Percentiles rank a stretch among this genome's conserved stretches.
Evolutionary conservation across 2,888 invertebrate species (phyloP).

Genomic region (Ornithoptera alexandrae): DNA sequence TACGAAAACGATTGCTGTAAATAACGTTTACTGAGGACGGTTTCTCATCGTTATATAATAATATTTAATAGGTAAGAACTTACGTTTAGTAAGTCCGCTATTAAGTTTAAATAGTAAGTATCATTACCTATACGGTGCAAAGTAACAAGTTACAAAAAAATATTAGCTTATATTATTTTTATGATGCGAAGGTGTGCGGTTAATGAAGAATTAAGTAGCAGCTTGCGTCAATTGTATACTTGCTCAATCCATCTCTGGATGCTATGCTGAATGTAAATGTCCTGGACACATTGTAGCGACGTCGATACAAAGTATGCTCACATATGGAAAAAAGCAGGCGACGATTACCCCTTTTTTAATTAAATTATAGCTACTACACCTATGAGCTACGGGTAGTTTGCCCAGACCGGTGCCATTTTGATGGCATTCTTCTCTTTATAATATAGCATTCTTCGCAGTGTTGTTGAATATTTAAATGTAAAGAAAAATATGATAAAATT

Average conservation of each 20-base stretch:
- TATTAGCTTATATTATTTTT: slow-evolving; percentile 19
- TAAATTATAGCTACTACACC: slow-evolving; percentile 34
- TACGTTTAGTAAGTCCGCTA: slow-evolving; percentile 1
- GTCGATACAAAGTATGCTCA: slow-evolving; percentile 30
- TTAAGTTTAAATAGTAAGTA: slow-evolving; percentile 1
- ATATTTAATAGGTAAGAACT: slow-evolving; percentile 8
- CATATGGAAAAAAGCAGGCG: slow-evolving; percentile 25
- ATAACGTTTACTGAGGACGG: slow-evolving; percentile 4
- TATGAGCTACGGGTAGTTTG: slow-evolving; percentile 34
- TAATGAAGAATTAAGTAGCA: slow-evolving; percentile 36
- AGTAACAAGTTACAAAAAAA: slow-evolving; percentile 22
- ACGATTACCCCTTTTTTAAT: slow-evolving; percentile 34
- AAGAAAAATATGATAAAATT: neutral
- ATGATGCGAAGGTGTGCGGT: slow-evolving; percentile 15
- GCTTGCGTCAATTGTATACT: slow-evolving; percentile 31
- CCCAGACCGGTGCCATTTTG: slow-evolving; percentile 32
- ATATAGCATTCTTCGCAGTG: neutral
- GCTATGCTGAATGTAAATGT: slow-evolving; percentile 8
- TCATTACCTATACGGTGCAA: slow-evolving; percentile 19
- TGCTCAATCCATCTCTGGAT: neutral
- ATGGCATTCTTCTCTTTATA: neutral
- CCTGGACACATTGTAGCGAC: slow-evolving; percentile 6
- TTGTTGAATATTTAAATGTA: neutral
- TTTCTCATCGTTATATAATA: slow-evolving; percentile 2
- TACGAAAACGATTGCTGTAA: slow-evolving; percentile 6